Evolutionary conservation across 2,797 vertebrate species (phyloP).

Genomic region (Adelosebastes latens): DNA sequence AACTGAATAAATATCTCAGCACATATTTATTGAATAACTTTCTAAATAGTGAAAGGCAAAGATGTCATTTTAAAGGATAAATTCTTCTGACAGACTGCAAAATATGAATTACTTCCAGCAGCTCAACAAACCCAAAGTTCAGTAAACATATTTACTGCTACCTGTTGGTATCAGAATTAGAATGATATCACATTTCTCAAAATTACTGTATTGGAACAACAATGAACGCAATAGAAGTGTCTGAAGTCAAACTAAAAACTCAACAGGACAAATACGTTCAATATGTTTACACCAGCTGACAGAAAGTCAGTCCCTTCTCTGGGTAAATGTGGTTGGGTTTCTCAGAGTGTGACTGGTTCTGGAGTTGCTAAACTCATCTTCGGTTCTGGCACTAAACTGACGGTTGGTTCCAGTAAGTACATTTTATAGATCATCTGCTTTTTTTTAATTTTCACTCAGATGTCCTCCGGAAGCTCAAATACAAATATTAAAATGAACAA

Average conservation of each 20-base stretch:
- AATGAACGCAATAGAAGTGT: neutral
- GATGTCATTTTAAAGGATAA: neutral
- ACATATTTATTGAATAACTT: neutral
- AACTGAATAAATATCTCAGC: neutral
- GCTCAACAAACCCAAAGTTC: neutral
- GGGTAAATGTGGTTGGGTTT: neutral
- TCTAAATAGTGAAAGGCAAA: neutral
- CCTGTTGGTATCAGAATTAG: neutral
- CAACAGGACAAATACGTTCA: neutral
- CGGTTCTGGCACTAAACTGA: neutral
- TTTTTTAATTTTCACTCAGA: neutral
- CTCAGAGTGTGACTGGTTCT: neutral
- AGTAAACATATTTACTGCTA: fast-evolving
- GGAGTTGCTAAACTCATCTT: neutral
- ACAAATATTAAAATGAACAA: neutral
- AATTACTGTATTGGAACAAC: neutral
- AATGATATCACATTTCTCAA: neutral
- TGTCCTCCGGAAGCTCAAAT: neutral
- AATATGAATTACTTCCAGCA: fast-evolving
- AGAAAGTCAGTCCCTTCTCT: neutral
- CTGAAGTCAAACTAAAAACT: neutral
- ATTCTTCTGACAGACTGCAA: neutral
- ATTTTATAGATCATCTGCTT: neutral
- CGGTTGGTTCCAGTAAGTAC: neutral
- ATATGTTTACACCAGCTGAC: neutral